Base-by-base conservation (phyloP, 92 coral and sea anemone genomes). In the Palythoa caribaeorum region DNA sequence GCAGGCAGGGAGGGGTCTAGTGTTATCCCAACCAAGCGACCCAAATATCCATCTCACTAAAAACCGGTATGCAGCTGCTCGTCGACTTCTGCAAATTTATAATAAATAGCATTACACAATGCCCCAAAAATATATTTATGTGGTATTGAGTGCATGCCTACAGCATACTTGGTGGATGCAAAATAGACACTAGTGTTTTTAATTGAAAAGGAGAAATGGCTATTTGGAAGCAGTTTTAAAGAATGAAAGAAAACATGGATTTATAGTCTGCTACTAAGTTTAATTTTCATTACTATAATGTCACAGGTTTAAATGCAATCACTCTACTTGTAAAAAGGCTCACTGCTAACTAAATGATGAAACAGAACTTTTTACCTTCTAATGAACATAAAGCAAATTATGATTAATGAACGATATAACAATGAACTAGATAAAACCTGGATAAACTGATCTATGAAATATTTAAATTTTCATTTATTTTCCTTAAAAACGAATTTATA, bases 1-100 rank as follows among this genome's bases (percentile, higher is more conserved):
- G 66, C 83, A 55, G 50, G 83, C 69, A 36, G 50, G 83, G 66
- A 78, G 83, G 66, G 83, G 83, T 78, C 48, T 38, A 78, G 83
- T 54, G 83, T 53, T 78, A 59, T 78, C 83, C 51, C 70, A 78
- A 78, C 83, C 83, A 55, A 78, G 83, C 20, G 83, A 36, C 16
- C 80, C 63, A 54, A 51, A 76, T 50, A 50, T 9, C 80, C 80
- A 76, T 76, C 80, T 76, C 80, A 12, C 83, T 10, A 77, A 54
- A 52, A 77, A 55, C 48, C 70, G 53, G 83, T 77, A 77, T 73
- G 78, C 78, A 13, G 78, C 78, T 73, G 78, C 68, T 55, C 70
- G 52, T 53, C 83, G 70, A 73, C 78, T 73, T 73, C 78, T 73
- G 54, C 15, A 73, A 73, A 73, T 73, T 73, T 2, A 73, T 73